Evolutionary conservation across 1,140 invertebrate genomes (phyloP).

Genomic region (Meloidogyne exigua): DNA sequence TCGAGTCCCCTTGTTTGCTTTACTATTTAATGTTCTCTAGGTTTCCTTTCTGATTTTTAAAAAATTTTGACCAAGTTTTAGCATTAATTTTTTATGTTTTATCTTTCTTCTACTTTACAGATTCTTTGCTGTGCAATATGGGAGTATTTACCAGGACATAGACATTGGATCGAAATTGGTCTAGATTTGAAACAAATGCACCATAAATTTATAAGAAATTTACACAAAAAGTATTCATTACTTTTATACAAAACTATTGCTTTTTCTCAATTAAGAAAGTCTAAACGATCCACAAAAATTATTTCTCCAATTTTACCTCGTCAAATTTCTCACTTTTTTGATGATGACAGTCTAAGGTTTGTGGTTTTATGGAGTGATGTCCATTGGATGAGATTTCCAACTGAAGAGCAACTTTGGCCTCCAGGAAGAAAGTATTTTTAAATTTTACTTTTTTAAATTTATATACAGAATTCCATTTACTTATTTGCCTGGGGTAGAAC

Average conservation of each 20-base stretch:
- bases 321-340: conserved; percentile 59
- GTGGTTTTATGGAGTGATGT: conserved; percentile 62
- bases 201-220: conserved; percentile 1
- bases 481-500: conserved; percentile 50
- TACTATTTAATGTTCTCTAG: not conserved
- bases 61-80: not conserved
- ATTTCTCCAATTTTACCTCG: conserved; percentile 43
- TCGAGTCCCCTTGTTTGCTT: not conserved
- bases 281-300: conserved; percentile 7
- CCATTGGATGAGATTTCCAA: conserved; percentile 51
- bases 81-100: too few species aligned
- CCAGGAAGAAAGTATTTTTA: conserved; percentile 21
- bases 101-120: conserved; percentile 28
- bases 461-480: conserved; percentile 45
- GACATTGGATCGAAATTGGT: conserved; percentile 55
- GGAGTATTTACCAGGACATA: conserved; percentile 53
- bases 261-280: conserved; percentile 19
- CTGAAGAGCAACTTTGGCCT: conserved; percentile 60
- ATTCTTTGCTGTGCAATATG: conserved; percentile 60
- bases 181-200: conserved; percentile 51
- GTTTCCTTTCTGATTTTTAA: not conserved
- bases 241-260: not conserved
- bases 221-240: not conserved
- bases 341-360: conserved; percentile 42
- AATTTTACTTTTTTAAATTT: not conserved